Conservation (phyloP, 2,113 vertebrate species). For the Mesoclemmys tuberculata region DNA sequence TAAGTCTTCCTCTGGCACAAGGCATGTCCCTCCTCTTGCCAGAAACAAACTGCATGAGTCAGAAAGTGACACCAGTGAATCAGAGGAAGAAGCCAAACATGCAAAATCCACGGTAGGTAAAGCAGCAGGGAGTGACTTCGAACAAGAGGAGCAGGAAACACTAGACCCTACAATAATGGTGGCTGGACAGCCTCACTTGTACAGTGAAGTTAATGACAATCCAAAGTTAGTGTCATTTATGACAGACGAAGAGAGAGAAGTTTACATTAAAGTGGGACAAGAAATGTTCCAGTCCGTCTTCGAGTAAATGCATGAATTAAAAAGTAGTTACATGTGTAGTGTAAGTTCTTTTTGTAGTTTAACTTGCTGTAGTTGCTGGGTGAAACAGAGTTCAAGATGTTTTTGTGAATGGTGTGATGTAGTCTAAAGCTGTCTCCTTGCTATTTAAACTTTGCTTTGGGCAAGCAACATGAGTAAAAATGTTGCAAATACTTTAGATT, state of each 20-base stretch:
- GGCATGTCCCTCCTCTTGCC: not conserved
- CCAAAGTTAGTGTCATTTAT: conserved; percentile 73
- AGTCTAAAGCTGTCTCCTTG: not conserved
- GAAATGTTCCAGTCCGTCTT: conserved; percentile 72
- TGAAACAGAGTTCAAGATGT: not conserved
- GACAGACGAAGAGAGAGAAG: conserved; percentile 65
- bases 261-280: conserved; percentile 70
- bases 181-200: conserved; percentile 52
- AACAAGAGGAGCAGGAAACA: conserved; percentile 48
- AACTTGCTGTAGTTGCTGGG: not conserved
- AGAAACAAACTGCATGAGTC: not conserved
- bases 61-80: conserved; percentile 22
- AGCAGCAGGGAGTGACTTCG: not conserved
- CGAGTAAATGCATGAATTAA: conserved; percentile 49
- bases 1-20: conserved; percentile 4
- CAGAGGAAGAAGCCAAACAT: conserved; percentile 28
- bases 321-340: not conserved
- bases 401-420: not conserved
- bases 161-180: conserved; percentile 62
- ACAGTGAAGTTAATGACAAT: conserved; percentile 61
- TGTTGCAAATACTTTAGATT: not conserved
- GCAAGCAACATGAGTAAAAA: not conserved
- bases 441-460: not conserved
- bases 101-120: not conserved
- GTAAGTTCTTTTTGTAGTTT: not conserved